Conservation (phyloP, 2,113 vertebrate species). For the Myodes glareolus region DNA sequence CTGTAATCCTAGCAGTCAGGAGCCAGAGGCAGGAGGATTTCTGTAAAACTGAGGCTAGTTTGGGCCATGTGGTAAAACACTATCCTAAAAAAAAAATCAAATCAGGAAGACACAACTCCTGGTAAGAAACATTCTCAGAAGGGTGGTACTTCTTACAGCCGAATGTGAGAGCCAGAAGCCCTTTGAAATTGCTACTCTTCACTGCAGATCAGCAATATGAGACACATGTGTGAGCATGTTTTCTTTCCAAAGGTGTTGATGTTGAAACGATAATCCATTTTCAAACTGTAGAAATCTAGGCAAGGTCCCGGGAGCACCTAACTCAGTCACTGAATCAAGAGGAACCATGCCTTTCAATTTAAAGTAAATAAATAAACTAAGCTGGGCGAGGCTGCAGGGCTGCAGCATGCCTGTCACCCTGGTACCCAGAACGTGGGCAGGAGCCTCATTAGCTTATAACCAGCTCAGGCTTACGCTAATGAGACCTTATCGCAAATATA, state of each 20-base stretch:
- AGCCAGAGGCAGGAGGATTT: not conserved
- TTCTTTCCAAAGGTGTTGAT: conserved; percentile 31
- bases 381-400: not conserved
- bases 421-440: not conserved
- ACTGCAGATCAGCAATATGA: conserved; percentile 42
- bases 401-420: not conserved
- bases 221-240: not conserved
- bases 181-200: conserved; percentile 5
- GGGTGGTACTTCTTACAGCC: not conserved
- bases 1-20: not conserved
- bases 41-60: not conserved
- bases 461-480: not conserved
- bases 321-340: conserved; percentile 48
- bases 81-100: not conserved
- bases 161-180: not conserved
- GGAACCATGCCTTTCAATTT: conserved; percentile 11
- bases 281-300: conserved; percentile 59
- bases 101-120: too few species aligned
- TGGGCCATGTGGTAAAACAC: not conserved
- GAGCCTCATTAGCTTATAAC: not conserved
- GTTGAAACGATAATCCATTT: conserved; percentile 63
- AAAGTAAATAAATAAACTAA: not conserved
- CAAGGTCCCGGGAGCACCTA: not conserved
- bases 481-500: not conserved
- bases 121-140: not conserved